Evolutionary conservation across 2,888 invertebrate species (phyloP), one percentile per base, ranked within the genome.

Genomic region (Dermolepida albohirtum): DNA sequence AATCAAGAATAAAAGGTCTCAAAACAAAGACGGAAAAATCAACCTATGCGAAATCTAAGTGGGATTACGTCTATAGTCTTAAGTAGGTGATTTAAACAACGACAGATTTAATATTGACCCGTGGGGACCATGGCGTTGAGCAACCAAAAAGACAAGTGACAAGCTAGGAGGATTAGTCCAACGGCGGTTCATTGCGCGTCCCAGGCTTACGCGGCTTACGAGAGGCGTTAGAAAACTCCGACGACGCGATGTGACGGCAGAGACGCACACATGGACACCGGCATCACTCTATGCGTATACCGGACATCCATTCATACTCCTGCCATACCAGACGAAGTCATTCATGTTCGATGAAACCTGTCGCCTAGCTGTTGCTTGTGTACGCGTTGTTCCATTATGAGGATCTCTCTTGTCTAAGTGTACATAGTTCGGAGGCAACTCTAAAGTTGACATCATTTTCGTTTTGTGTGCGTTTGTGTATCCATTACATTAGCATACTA

Each of bases 121-220:
- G 67, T 63, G 70, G 66, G 70, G 70, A 69, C 68, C 34, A 34
- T 7, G 34, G 34, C 34, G 6, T 34, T 34, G 34, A 34, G 34
- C 34, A 34, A 34, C 34, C 64, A 59, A 64, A 65, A 57, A 73
- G 75, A 75, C 75, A 75, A 74, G 73, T 73, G 75, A 74, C 74
- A 75, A 75, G 75, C 72, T 70, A 68, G 57, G 59, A 70, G 75
- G 75, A 74, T 75, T 75, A 75, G 72, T 70, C 71, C 67, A 47
- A 62, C 44, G 73, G 72, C 69, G 73, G 75, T 72, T 73, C 71
- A 74, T 74, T 74, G 72, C 74, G 69, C 71, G 70, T 73, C 70
- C 69, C 29, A 63, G 70, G 73, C 73, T 74, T 73, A 74, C 69
- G 70, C 66, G 71, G 67, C 68, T 70, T 68, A 68, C 66, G 59